Conservation (phyloP, 2,888 invertebrate genomes). For the Euphydryas editha region DNA sequence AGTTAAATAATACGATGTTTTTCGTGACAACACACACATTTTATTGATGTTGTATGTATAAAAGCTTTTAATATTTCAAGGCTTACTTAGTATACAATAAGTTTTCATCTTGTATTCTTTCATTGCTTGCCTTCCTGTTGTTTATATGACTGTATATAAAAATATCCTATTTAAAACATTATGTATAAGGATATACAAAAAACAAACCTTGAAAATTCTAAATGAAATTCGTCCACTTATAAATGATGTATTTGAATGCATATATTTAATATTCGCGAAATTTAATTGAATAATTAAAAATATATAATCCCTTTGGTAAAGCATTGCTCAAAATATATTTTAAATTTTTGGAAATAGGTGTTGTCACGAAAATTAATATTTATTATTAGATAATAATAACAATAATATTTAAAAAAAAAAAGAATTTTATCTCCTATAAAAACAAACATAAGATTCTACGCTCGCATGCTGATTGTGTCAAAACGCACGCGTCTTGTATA, state of each 20-base stretch:
- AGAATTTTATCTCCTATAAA: conserved; percentile 68
- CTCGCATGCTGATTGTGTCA: conserved; percentile 77
- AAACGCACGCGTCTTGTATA: conserved; percentile 72
- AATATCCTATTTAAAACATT: conserved; percentile 17
- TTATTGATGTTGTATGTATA: conserved; percentile 37
- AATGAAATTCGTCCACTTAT: conserved; percentile 40
- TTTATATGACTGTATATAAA: conserved; percentile 21
- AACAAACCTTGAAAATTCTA: conserved; percentile 37
- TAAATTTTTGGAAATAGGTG: conserved; percentile 49
- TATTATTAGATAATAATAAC: conserved; percentile 52
- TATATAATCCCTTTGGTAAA: conserved; percentile 35
- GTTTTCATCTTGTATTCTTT: conserved; percentile 4
- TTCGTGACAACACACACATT: conserved; percentile 60
- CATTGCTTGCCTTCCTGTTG: conserved; percentile 1
- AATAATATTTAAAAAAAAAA: conserved; percentile 54
- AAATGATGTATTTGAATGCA: conserved; percentile 24
- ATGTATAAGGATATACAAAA: conserved; percentile 22
- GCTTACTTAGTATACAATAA: neutral
- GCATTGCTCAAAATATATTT: conserved; percentile 65
- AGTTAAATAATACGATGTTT: conserved; percentile 55
- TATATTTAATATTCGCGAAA: conserved; percentile 14
- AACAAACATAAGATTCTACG: conserved; percentile 65
- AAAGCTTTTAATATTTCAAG: conserved; percentile 12
- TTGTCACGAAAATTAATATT: conserved; percentile 58
- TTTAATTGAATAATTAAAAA: conserved; percentile 16